phyloP scores from a whole-genome alignment of 1,140 invertebrate species.

The Penaeus vannamei region DNA sequence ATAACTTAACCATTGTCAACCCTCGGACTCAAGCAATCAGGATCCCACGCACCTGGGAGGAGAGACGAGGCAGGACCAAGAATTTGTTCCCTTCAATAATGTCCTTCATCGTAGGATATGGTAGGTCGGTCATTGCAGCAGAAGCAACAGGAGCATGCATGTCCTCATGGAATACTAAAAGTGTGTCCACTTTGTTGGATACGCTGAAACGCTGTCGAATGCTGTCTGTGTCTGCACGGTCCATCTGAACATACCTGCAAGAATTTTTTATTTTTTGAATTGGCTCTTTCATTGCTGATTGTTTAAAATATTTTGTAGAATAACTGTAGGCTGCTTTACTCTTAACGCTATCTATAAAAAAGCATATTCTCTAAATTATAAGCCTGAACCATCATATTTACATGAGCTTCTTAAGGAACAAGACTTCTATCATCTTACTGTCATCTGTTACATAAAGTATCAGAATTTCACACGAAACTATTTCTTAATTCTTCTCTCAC shows the following conservation, averaged over 20 bases:
- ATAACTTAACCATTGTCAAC: not conserved
- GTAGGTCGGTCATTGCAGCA: constrained; percentile 89
- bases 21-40: not conserved
- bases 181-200: constrained; percentile 82
- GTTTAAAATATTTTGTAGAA: too few relatives aligned
- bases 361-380: not conserved
- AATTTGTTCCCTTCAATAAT: constrained; percentile 92
- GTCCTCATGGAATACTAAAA: constrained; percentile 94
- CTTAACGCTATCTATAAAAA: not conserved
- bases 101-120: constrained; percentile 87
- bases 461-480: not conserved
- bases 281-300: too few relatives aligned
- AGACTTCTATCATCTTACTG: not conserved
- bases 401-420: too few relatives aligned
- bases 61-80: constrained; percentile 88
- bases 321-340: not conserved
- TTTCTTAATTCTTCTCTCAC: constrained; percentile 69
- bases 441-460: not conserved
- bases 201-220: constrained; percentile 82
- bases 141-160: constrained; percentile 84
- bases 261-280: not conserved
- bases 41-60: constrained; percentile 82
- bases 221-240: constrained; percentile 75
- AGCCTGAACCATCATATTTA: not conserved
- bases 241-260: constrained; percentile 79